These are phyloP conservation scores for Tubulanus polymorphus DNA, from an alignment of 2,888 invertebrate species.

Conservation along the genomic window DNA sequence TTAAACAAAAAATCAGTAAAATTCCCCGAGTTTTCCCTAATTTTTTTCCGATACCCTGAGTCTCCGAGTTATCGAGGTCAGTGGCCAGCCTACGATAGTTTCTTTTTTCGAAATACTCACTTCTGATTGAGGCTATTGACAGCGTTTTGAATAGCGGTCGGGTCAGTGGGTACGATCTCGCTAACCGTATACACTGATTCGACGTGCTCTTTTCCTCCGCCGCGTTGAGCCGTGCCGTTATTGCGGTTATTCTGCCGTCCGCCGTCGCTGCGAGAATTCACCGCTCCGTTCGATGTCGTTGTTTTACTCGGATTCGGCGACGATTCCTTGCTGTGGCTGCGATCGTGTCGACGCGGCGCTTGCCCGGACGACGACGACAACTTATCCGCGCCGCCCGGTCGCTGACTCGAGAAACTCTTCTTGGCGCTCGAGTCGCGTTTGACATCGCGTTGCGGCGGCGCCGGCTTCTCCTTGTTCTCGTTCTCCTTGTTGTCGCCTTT, in stretches of 20 bases:
- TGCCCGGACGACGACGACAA: neutral
- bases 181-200: slow-evolving; percentile 57
- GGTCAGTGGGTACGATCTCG: slow-evolving; percentile 59
- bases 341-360: slow-evolving; percentile 7
- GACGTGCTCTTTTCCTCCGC: slow-evolving; percentile 39
- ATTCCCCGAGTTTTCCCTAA: too few species aligned
- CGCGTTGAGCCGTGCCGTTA: slow-evolving; percentile 26
- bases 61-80: slow-evolving; percentile 45
- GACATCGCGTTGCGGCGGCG: too few species aligned
- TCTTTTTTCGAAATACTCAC: slow-evolving; percentile 29
- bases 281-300: slow-evolving; percentile 39
- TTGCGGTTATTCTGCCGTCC: slow-evolving; percentile 25
- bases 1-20: too few species aligned
- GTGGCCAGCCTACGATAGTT: slow-evolving; percentile 33
- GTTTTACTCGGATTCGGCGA: slow-evolving; percentile 40
- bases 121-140: slow-evolving; percentile 41
- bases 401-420: slow-evolving; percentile 53
- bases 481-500: slow-evolving; percentile 31
- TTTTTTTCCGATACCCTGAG: slow-evolving; percentile 49
- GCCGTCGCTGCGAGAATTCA: slow-evolving; percentile 35
- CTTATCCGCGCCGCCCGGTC: too few species aligned
- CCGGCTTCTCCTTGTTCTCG: slow-evolving; percentile 24
- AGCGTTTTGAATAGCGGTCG: slow-evolving; percentile 58
- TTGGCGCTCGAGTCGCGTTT: slow-evolving; percentile 30
- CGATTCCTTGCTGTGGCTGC: slow-evolving; percentile 35